These are phyloP conservation scores for Ophonus ardosiacus DNA, from an alignment of 2,888 invertebrate genomes.

Conservation along the genomic window DNA sequence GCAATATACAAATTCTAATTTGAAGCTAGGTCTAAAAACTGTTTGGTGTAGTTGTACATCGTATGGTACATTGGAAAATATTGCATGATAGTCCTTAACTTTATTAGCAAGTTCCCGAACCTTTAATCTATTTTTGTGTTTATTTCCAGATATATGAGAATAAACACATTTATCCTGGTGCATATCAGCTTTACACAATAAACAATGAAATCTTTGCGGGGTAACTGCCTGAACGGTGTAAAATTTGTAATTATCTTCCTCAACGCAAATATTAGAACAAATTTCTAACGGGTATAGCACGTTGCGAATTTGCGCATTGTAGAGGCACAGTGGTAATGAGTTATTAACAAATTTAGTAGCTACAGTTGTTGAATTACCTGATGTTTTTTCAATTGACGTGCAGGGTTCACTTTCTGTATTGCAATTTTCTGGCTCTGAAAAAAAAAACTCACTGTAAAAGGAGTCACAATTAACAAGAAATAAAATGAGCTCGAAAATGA, in stretches of 20 bases:
- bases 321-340: slow-evolving; percentile 36
- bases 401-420: not conserved
- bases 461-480: not conserved
- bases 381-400: not conserved
- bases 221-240: slow-evolving; percentile 36
- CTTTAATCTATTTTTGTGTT: slow-evolving; percentile 30
- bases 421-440: not conserved
- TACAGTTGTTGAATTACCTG: not conserved
- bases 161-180: slow-evolving; percentile 13
- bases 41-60: slow-evolving; percentile 47
- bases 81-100: slow-evolving; percentile 24
- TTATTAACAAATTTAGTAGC: slow-evolving; percentile 10
- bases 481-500: no score
- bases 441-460: not conserved
- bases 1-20: slow-evolving; percentile 33
- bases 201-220: slow-evolving; percentile 1
- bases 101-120: not conserved
- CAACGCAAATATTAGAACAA: slow-evolving; percentile 3
- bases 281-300: slow-evolving; percentile 40
- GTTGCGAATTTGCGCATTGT: slow-evolving; percentile 31
- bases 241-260: slow-evolving; percentile 27
- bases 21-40: slow-evolving; percentile 19
- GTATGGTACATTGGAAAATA: slow-evolving; percentile 18
- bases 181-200: slow-evolving; percentile 29
- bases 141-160: slow-evolving; percentile 23